These are phyloP conservation scores for Aplysia californica DNA, from an alignment of 1,140 invertebrate species.

Conservation along the genomic window DNA sequence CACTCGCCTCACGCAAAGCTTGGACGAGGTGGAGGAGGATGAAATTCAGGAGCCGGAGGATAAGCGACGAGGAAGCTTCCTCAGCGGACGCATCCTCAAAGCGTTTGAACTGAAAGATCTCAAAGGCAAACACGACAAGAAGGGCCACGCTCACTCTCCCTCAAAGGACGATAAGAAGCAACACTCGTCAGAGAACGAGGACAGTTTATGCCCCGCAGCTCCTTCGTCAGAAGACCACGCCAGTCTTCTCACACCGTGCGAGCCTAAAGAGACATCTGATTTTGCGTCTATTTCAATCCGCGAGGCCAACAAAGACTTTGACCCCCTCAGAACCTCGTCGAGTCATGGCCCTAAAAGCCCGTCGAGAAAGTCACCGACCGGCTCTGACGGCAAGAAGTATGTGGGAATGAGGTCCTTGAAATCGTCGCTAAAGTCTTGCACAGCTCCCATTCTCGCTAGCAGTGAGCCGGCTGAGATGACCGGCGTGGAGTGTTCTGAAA, in stretches of 20 bases:
- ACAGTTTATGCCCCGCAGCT: not conserved
- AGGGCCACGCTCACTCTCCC: constrained; percentile 26
- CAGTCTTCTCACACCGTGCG: constrained; percentile 17
- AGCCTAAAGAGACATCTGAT: constrained; percentile 14
- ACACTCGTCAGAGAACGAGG: constrained; percentile 23
- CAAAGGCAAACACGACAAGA: constrained; percentile 25
- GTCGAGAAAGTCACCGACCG: not conserved
- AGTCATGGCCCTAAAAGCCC: not conserved
- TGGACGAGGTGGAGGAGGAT: constrained; percentile 33
- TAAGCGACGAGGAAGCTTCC: constrained; percentile 42
- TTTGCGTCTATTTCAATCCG: not conserved
- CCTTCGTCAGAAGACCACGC: constrained; percentile 23
- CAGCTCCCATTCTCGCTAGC: not conserved
- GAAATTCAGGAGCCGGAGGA: constrained; percentile 11
- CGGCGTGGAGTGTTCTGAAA: constrained; percentile 21
- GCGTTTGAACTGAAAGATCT: constrained; percentile 38
- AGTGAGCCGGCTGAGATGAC: constrained; percentile 13
- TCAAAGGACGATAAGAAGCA: constrained; percentile 25
- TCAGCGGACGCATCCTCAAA: constrained; percentile 40
- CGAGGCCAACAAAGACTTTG: not conserved
- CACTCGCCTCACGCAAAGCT: constrained; percentile 21
- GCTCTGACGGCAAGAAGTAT: not conserved
- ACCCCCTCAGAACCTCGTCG: not conserved
- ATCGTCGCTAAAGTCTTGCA: constrained; percentile 5
- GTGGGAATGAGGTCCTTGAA: not conserved